Percentiles rank a stretch among this genome's conserved stretches.
These are phyloP conservation scores for Thaumatotibia leucotreta DNA, from an alignment of 1,140 invertebrate species.

Conservation along the genomic window DNA sequence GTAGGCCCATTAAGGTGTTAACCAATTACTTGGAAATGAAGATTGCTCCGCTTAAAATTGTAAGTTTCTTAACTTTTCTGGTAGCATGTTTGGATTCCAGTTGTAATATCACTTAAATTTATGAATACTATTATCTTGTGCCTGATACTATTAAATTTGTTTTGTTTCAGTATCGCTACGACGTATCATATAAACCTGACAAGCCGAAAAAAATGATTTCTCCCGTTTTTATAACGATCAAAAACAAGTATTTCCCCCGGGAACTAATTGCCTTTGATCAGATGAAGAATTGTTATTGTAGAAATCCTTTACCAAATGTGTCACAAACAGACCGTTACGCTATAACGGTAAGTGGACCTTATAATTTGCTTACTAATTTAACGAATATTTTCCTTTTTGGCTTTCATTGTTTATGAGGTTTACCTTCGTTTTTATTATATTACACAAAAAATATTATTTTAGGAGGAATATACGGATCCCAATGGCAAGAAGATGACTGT, in stretches of 20 bases:
- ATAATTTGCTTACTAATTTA: not conserved
- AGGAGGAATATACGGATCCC: conserved; percentile 45
- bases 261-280: conserved; percentile 57
- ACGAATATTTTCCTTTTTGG: no score
- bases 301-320: conserved; percentile 28
- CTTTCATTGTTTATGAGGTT: no score
- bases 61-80: conserved; percentile 47
- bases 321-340: conserved; percentile 25
- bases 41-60: conserved; percentile 47
- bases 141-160: not conserved
- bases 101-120: conserved; percentile 1
- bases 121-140: not conserved
- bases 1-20: conserved; percentile 28
- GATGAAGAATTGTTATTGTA: conserved; percentile 54
- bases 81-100: no score
- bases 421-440: no score
- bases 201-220: conserved; percentile 49
- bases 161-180: conserved; percentile 58
- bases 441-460: no score
- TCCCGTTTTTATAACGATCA: conserved; percentile 32
- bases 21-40: conserved; percentile 59
- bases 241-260: conserved; percentile 33
- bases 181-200: conserved; percentile 54
- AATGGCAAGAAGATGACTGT: conserved; percentile 41
- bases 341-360: conserved; percentile 32